These are phyloP conservation scores for Acanthiza pusilla DNA, from an alignment of 2,797 vertebrate species.

Conservation along the genomic window DNA sequence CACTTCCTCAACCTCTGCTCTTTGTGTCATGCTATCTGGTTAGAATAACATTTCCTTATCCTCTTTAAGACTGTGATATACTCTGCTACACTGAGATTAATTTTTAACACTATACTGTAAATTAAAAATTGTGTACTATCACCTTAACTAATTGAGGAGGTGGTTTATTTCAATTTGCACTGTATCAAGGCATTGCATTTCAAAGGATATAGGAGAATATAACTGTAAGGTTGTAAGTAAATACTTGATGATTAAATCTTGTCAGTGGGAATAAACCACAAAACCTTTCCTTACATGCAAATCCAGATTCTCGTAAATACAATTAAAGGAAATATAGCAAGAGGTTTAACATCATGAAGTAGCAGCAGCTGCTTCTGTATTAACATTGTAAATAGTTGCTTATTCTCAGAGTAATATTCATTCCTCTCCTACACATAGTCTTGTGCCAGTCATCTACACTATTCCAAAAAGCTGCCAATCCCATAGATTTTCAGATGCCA, in stretches of 20 bases:
- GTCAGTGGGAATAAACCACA: neutral
- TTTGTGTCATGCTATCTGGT: neutral
- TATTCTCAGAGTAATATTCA: neutral
- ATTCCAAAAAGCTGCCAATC: neutral
- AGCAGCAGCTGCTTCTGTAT: neutral
- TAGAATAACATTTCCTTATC: neutral
- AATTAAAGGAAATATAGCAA: neutral
- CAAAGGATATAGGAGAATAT: neutral
- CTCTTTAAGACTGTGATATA: neutral
- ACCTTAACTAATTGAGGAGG: neutral
- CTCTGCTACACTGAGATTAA: neutral
- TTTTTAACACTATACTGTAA: neutral
- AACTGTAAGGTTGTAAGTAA: neutral
- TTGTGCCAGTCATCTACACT: neutral
- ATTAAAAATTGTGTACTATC: neutral
- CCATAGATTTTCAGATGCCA: neutral
- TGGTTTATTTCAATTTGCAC: neutral
- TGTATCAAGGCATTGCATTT: neutral
- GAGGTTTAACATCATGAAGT: neutral
- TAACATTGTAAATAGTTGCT: neutral
- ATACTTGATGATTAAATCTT: slow-evolving; percentile 7
- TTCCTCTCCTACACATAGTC: neutral
- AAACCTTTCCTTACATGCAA: slow-evolving; percentile 11
- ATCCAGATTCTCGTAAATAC: slow-evolving; percentile 5
- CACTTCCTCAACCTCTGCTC: neutral